Evolutionary conservation across 2,888 invertebrate genomes (phyloP).

Genomic region (Callosobruchus maculatus): DNA sequence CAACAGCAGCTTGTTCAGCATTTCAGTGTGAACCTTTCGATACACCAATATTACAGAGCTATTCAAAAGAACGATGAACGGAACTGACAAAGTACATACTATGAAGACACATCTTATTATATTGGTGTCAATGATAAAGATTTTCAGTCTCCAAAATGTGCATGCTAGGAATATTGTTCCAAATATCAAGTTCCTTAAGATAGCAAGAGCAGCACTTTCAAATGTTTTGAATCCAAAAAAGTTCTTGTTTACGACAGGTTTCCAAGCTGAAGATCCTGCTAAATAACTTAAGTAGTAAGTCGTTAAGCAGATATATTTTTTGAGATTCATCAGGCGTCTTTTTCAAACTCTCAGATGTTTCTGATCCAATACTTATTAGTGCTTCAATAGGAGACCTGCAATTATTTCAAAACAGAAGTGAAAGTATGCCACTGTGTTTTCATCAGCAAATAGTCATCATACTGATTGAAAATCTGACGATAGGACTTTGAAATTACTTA

Average conservation of each 20-base stretch:
- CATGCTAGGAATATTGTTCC: not conserved
- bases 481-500: too few relatives aligned
- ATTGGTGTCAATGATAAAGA: not conserved
- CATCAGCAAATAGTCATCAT: too few relatives aligned
- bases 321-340: not conserved
- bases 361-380: too few relatives aligned
- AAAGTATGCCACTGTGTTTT: too few relatives aligned
- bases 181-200: not conserved
- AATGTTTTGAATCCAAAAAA: not conserved
- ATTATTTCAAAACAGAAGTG: too few relatives aligned
- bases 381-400: too few relatives aligned
- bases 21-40: not conserved
- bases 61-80: conserved; percentile 1
- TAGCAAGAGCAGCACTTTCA: not conserved
- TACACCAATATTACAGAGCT: not conserved
- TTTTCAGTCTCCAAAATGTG: conserved; percentile 3
- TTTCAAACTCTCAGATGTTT: not conserved
- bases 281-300: not conserved
- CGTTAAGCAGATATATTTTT: not conserved
- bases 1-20: not conserved
- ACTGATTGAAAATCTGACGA: too few relatives aligned
- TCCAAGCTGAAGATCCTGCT: not conserved
- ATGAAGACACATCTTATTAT: conserved; percentile 4
- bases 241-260: not conserved
- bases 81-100: conserved; percentile 1